A percentile compares a stretch with the other conserved stretches of the same genome.
Conservation (phyloP, 2,113 vertebrate species). For the Glaucidium brasilianum region DNA sequence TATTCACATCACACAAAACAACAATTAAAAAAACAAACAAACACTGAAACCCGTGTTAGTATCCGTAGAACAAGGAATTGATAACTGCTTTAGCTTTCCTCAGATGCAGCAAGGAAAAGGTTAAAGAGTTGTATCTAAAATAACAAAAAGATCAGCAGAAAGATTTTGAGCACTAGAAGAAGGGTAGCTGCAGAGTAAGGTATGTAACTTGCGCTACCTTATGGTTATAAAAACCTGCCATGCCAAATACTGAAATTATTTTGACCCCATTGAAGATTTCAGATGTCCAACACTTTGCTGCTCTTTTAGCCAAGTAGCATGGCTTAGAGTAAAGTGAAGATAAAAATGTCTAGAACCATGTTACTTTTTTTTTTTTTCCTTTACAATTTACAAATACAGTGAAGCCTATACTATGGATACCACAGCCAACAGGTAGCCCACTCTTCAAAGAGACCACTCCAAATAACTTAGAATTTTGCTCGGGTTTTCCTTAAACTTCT, state of each 20-base stretch:
- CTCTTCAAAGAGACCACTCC: not conserved
- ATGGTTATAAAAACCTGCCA: not conserved
- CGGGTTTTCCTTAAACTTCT: not conserved
- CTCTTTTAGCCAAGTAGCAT: not conserved
- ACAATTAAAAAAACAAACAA: slow-evolving; percentile 82
- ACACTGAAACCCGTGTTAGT: slow-evolving; percentile 97
- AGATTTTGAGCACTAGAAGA: slow-evolving; percentile 11
- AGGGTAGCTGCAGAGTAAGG: not conserved
- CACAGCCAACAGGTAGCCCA: not conserved
- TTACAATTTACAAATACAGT: not conserved
- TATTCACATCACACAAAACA: slow-evolving; percentile 83
- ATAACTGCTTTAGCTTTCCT: slow-evolving; percentile 76
- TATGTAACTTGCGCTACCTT: not conserved
- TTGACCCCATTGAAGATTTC: not conserved
- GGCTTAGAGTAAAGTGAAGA: not conserved
- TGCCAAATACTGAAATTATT: slow-evolving; percentile 8
- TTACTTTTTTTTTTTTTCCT: not conserved
- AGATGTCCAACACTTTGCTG: not conserved
- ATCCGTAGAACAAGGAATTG: slow-evolving; percentile 78
- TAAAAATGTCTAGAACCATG: not conserved
- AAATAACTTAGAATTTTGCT: not conserved
- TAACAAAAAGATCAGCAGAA: slow-evolving; percentile 55
- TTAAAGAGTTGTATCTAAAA: slow-evolving; percentile 49
- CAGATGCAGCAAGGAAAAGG: slow-evolving; percentile 73
- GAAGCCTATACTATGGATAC: not conserved